Conservation (phyloP, 2,797 vertebrate genomes). For the Bradypus variegatus region DNA sequence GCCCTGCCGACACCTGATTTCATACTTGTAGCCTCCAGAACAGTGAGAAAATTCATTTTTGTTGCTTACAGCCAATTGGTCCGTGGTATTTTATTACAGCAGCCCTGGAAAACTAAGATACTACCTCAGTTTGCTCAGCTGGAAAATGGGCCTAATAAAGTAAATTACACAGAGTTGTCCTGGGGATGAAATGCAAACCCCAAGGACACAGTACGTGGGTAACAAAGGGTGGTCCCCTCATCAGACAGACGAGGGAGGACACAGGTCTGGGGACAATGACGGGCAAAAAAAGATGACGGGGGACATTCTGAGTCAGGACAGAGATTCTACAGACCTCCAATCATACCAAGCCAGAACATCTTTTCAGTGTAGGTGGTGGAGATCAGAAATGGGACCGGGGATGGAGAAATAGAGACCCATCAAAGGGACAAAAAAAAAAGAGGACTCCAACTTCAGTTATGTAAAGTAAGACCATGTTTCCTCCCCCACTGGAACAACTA, state of each 20-base stretch:
- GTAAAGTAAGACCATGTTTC: background rate
- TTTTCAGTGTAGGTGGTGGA: background rate
- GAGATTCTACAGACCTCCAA: background rate
- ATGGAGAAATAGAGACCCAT: background rate
- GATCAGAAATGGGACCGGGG: background rate
- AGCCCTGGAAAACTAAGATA: too few relatives aligned
- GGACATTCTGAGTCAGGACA: background rate
- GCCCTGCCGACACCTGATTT: too few relatives aligned
- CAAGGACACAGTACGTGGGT: background rate
- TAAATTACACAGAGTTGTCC: background rate
- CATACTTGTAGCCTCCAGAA: too few relatives aligned
- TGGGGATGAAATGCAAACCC: background rate
- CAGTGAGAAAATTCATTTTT: too few relatives aligned
- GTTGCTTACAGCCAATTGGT: too few relatives aligned
- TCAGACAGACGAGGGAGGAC: background rate
- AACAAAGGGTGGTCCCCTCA: background rate
- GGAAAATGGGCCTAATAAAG: background rate
- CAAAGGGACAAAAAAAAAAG: background rate
- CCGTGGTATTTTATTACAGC: too few relatives aligned
- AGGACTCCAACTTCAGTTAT: background rate
- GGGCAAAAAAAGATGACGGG: background rate
- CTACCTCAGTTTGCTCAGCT: background rate
- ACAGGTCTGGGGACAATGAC: background rate
- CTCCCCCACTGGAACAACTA: background rate
- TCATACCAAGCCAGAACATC: accelerated